Conservation (phyloP, 1,140 invertebrate species). For the Drosophila lacteicornis region DNA sequence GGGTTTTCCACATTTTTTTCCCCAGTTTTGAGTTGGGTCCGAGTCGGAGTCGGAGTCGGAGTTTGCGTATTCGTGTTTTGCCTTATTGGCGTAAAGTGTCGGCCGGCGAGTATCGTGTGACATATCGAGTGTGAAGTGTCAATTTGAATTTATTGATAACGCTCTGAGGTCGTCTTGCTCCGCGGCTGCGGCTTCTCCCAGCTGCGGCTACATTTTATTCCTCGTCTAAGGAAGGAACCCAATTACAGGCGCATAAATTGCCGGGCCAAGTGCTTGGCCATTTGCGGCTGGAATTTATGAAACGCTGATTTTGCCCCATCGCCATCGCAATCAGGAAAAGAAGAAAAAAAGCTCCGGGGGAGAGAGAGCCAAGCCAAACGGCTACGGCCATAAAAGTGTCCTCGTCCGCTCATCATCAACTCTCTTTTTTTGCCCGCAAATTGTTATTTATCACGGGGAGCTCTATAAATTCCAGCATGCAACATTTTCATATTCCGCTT, state of each 20-base stretch:
- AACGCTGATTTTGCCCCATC: conserved; percentile 63
- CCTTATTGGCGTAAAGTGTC: conserved; percentile 51
- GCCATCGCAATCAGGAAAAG: conserved; percentile 68
- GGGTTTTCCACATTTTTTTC: conserved; percentile 10
- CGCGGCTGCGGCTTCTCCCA: not conserved
- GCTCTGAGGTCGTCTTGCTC: conserved; percentile 58
- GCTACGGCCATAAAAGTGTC: conserved; percentile 65
- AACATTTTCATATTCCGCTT: conserved; percentile 32
- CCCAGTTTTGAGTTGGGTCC: conserved; percentile 55
- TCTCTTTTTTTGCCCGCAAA: conserved; percentile 48
- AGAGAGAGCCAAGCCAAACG: conserved; percentile 5
- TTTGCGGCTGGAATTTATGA: conserved; percentile 73
- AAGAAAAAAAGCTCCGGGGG: conserved; percentile 28
- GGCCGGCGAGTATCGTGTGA: conserved; percentile 75
- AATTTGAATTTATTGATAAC: conserved; percentile 85
- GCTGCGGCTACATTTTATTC: conserved; percentile 18
- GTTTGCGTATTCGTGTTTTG: conserved; percentile 56
- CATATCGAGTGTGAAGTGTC: conserved; percentile 85
- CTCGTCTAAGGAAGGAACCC: conserved; percentile 47
- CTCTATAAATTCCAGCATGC: conserved; percentile 64
- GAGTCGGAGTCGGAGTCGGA: conserved; percentile 2
- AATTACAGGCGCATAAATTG: conserved; percentile 78
- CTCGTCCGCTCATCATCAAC: conserved; percentile 66
- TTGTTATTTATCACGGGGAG: conserved; percentile 77
- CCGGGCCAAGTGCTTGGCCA: conserved; percentile 63